Percentiles rank a stretch among this genome's conserved stretches.
Conservation (phyloP, 2,888 invertebrate species). For the Synanthedon vespiformis region DNA sequence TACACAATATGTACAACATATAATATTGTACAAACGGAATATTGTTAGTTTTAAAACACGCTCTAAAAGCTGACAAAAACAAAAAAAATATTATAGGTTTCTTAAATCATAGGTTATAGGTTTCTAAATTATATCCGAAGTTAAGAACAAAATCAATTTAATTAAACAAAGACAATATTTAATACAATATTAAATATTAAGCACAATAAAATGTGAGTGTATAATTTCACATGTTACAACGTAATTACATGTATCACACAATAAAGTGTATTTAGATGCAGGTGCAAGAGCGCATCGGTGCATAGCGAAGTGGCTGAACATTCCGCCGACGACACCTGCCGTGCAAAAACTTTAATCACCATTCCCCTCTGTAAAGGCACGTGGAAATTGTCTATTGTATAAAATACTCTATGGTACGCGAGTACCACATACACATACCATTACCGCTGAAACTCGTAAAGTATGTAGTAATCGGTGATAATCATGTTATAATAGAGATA, state of each 20-base stretch:
- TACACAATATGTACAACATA: too few species aligned
- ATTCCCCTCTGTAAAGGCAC: conserved; percentile 16
- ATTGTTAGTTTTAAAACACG: too few species aligned
- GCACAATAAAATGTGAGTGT: neutral
- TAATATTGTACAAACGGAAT: too few species aligned
- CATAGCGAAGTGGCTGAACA: conserved; percentile 5
- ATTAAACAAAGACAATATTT: too few species aligned
- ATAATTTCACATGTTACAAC: neutral
- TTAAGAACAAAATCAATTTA: too few species aligned
- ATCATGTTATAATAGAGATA: too few species aligned
- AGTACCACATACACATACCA: neutral
- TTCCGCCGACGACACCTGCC: conserved; percentile 22
- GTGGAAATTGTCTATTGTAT: conserved; percentile 8
- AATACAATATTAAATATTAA: too few species aligned
- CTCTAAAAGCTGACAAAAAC: too few species aligned
- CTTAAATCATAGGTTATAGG: too few species aligned
- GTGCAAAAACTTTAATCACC: conserved; percentile 40
- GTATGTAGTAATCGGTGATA: too few species aligned
- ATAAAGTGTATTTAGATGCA: conserved; percentile 2
- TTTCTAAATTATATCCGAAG: too few species aligned
- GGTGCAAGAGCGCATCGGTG: conserved; percentile 4
- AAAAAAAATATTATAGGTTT: too few species aligned
- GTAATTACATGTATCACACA: neutral
- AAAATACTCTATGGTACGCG: neutral
- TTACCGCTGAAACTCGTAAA: neutral